Conservation (phyloP, 2,113 vertebrate genomes). For the Hydrochoerus hydrochaeris region DNA sequence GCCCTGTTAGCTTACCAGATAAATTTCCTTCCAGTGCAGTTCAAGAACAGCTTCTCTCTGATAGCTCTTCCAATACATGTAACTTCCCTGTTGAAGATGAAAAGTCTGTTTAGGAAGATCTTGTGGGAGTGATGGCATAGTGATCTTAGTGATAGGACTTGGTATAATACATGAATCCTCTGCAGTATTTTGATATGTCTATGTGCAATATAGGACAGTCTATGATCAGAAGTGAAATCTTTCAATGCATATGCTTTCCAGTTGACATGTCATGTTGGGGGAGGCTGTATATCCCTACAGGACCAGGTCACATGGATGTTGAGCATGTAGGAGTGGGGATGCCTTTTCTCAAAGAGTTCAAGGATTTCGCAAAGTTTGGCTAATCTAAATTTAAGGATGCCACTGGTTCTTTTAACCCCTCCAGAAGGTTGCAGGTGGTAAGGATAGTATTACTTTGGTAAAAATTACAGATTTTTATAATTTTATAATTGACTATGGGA, state of each 20-base stretch:
- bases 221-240: not conserved
- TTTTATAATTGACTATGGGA: not conserved
- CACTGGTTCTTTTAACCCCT: not conserved
- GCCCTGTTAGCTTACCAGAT: not conserved
- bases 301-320: not conserved
- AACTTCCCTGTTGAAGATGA: not conserved
- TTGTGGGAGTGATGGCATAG: not conserved
- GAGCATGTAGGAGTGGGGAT: not conserved
- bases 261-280: not conserved
- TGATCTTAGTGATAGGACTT: not conserved
- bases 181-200: not conserved
- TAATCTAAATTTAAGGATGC: not conserved
- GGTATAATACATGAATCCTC: not conserved
- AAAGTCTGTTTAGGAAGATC: not conserved
- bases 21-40: not conserved
- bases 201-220: not conserved
- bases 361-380: not conserved
- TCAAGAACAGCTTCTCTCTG: not conserved
- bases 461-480: not conserved
- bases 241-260: not conserved
- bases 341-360: not conserved
- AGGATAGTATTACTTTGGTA: not conserved
- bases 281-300: not conserved
- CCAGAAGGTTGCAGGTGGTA: not conserved
- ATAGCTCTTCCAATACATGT: not conserved